phyloP scores from a whole-genome alignment of 2,113 vertebrate genomes.

The Xyrauchen texanus region DNA sequence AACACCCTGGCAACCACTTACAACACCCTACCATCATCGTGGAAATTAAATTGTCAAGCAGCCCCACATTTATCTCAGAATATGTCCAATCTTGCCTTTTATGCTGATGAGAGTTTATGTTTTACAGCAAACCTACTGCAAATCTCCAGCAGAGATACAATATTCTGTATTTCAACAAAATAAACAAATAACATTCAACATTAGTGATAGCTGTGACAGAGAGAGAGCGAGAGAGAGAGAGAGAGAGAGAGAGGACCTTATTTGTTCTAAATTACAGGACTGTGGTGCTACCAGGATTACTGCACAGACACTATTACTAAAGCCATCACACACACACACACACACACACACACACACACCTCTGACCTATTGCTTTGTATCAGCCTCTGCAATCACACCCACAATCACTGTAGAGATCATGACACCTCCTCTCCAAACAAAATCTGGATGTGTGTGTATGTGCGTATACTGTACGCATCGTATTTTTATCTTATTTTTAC shows the following conservation, averaged over 20 bases:
- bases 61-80: too few relatives aligned
- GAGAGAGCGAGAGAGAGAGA: background rate
- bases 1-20: too few relatives aligned
- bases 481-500: too few relatives aligned
- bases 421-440: too few relatives aligned
- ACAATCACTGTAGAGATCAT: background rate
- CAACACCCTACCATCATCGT: too few relatives aligned
- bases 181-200: background rate
- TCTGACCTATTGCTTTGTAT: slow-evolving; percentile 5
- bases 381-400: slow-evolving; percentile 9
- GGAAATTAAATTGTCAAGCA: too few relatives aligned
- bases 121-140: background rate
- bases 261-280: slow-evolving; percentile 6
- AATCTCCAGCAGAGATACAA: background rate
- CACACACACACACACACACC: background rate
- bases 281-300: background rate
- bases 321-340: background rate
- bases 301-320: slow-evolving; percentile 7
- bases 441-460: too few relatives aligned
- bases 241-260: too few relatives aligned
- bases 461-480: too few relatives aligned
- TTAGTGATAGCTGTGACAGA: background rate
- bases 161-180: slow-evolving; percentile 1
- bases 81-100: background rate
- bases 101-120: background rate